phyloP scores from a whole-genome alignment of 2,888 invertebrate genomes.

The Acanthosoma haemorrhoidale region DNA sequence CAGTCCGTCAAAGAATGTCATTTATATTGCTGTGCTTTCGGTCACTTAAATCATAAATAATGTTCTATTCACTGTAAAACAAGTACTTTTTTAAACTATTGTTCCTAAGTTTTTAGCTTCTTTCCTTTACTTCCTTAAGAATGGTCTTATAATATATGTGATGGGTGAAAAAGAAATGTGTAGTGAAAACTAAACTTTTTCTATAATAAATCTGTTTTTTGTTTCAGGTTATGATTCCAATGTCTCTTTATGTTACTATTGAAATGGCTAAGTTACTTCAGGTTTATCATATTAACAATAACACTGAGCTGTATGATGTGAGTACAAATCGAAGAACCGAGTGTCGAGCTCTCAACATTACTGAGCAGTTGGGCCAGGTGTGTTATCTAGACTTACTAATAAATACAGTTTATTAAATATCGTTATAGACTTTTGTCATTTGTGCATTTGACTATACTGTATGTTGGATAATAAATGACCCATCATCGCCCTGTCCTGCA shows the following conservation, averaged over 20 bases:
- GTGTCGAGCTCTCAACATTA: conserved; percentile 92
- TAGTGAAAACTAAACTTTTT: background rate
- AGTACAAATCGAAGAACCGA: conserved; percentile 75
- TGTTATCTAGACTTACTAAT: too few species aligned
- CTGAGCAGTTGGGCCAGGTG: conserved; percentile 92
- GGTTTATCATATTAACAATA: conserved; percentile 90
- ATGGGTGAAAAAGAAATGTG: too few species aligned
- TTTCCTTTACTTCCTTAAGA: too few species aligned
- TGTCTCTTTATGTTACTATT: conserved; percentile 92
- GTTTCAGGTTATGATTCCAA: conserved; percentile 84
- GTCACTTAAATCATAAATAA: too few species aligned
- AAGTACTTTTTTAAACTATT: too few species aligned
- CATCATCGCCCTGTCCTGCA: too few species aligned
- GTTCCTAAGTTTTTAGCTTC: too few species aligned
- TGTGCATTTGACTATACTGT: background rate
- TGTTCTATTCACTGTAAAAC: too few species aligned
- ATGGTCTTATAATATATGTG: too few species aligned
- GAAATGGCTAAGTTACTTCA: conserved; percentile 94
- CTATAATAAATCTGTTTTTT: conserved; percentile 26
- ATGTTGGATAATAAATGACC: background rate
- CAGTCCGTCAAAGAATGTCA: too few species aligned
- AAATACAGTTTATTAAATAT: too few species aligned
- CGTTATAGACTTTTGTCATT: background rate
- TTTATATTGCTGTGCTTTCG: too few species aligned
- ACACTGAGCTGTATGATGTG: conserved; percentile 79